These are phyloP conservation scores for Odontothrips loti DNA, from an alignment of 2,888 invertebrate species.

Conservation along the genomic window DNA sequence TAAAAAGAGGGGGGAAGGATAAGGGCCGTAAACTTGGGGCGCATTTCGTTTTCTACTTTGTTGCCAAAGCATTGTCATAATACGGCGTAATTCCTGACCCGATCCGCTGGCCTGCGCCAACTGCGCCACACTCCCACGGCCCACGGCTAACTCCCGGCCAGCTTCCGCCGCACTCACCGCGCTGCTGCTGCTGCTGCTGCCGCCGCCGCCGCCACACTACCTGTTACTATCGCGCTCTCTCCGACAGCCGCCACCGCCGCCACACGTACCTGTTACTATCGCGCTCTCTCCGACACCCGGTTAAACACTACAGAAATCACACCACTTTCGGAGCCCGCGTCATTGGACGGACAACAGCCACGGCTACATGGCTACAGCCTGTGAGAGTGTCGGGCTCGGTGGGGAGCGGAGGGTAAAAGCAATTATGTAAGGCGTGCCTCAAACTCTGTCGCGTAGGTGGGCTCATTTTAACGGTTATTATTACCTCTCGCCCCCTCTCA, in stretches of 20 bases:
- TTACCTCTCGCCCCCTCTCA: background rate
- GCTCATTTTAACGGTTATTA: constrained; percentile 2
- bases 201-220: too few species aligned
- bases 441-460: background rate
- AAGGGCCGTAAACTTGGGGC: background rate
- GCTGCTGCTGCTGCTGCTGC: too few species aligned
- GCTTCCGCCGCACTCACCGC: background rate
- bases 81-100: background rate
- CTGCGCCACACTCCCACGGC: background rate
- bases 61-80: background rate
- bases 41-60: background rate
- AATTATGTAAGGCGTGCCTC: background rate
- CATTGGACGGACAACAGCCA: too few species aligned
- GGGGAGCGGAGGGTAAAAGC: background rate
- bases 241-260: too few species aligned
- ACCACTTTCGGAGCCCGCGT: too few species aligned
- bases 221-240: too few species aligned
- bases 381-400: too few species aligned
- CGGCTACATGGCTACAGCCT: too few species aligned
- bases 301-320: too few species aligned
- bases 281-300: too few species aligned
- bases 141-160: too few species aligned
- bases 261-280: too few species aligned
- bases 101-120: background rate
- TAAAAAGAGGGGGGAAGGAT: background rate